Evolutionary conservation across 2,113 vertebrate genomes (phyloP).

Genomic region (Microcebus murinus): DNA sequence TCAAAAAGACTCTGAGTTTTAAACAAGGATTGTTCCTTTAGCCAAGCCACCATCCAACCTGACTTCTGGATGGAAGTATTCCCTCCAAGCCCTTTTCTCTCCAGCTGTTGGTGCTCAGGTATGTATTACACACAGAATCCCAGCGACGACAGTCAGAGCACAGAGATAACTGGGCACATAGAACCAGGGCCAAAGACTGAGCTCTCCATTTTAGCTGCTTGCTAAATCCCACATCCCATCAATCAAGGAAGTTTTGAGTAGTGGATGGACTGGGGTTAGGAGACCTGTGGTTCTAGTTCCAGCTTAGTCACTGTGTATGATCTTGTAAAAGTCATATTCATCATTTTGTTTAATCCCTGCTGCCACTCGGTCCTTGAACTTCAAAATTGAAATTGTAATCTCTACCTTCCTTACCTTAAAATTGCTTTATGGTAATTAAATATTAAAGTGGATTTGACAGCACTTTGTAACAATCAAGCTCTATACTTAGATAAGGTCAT

Average conservation of each 20-base stretch:
- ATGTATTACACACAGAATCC: not conserved
- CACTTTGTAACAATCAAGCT: not conserved
- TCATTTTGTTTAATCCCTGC: not conserved
- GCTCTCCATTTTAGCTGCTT: not conserved
- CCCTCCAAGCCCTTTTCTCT: not conserved
- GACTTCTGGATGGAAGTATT: not conserved
- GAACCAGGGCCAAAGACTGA: not conserved
- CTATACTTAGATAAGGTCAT: not conserved
- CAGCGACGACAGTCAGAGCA: not conserved
- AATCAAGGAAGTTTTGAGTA: not conserved
- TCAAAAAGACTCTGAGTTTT: constrained; percentile 49
- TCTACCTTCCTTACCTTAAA: not conserved
- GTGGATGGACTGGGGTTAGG: not conserved
- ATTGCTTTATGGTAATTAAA: not conserved
- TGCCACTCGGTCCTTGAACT: not conserved
- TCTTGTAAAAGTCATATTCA: not conserved
- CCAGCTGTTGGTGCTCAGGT: not conserved
- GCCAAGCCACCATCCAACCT: not conserved
- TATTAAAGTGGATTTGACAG: not conserved
- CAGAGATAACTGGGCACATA: not conserved
- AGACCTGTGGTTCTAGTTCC: not conserved
- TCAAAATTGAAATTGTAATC: not conserved
- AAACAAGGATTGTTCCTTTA: not conserved
- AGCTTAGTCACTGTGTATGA: not conserved
- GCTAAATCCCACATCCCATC: not conserved